Evolutionary conservation across 2,113 vertebrate genomes (phyloP).

Genomic region (Antechinus flavipes): DNA sequence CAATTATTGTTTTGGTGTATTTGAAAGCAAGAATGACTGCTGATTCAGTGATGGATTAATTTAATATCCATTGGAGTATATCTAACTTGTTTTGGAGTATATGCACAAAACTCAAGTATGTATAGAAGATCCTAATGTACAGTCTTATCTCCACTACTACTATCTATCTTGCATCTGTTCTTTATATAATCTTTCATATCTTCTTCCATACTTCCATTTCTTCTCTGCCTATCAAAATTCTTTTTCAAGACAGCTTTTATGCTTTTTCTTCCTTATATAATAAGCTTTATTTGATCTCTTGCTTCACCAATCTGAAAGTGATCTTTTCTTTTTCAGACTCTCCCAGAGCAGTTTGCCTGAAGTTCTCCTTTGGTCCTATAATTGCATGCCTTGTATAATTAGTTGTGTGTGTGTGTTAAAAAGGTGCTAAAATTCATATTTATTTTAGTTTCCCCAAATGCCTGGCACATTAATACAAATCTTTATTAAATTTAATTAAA

Average conservation of each 20-base stretch:
- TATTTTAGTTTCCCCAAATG: background rate
- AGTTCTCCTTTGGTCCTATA: background rate
- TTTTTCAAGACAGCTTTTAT: too few species aligned
- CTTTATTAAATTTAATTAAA: background rate
- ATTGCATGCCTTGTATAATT: background rate
- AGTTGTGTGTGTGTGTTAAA: background rate
- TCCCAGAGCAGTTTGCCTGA: background rate
- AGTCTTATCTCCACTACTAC: background rate
- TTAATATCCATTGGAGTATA: background rate
- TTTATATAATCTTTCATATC: background rate
- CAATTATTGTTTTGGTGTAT: background rate
- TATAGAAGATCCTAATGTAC: background rate
- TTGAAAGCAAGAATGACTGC: background rate
- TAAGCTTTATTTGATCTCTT: background rate
- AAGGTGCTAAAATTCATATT: background rate
- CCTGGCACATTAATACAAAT: background rate
- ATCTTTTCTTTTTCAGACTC: background rate
- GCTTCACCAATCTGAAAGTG: background rate
- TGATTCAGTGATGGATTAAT: background rate
- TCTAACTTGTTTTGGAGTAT: background rate
- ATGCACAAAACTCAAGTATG: background rate
- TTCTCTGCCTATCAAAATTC: too few species aligned
- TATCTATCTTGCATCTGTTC: background rate
- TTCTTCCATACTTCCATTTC: background rate
- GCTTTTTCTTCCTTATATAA: background rate